Base-by-base conservation (phyloP, 2,888 invertebrate genomes). In the Polylopha cassiicola region DNA sequence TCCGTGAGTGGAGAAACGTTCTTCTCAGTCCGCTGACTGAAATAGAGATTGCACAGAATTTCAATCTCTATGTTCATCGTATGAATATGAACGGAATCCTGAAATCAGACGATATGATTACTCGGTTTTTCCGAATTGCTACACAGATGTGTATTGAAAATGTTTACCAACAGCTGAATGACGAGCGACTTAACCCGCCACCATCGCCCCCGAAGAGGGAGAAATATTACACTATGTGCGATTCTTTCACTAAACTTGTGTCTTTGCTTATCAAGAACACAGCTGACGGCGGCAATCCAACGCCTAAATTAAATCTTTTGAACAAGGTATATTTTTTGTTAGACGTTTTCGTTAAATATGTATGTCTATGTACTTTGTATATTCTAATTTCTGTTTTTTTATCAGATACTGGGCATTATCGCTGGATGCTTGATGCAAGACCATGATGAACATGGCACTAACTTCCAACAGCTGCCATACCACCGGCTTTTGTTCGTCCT, bases 401-500 rank as follows among this genome's bases (percentile, higher is more conserved):
- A 36, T 24, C 53, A 87, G 87, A 82, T 91, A 33, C 86, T 98
- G 48, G 98, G 98, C 14, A 97, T 99, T 55, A 95, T 99, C 2
- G 95, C 98, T 3, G 98, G 98, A 1, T 97, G 98, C 38, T 84
- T 99, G 43, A 86, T 98, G 37, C 97, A 97, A 78, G 99, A 99
- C 72, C 99, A 99, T 58, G 99, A 99, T 51, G 91, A 94, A 49
- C 92, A 95, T 29, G 90, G 91, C 39, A 88, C 90, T 0, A 95
- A 95, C 47, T 99, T 99, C 85, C 98, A 99, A 66, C 98, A 99
- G 77, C 86, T 99, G 61, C 98, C 99, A 1, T 99, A 99, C 78
- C 98, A 99, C 72, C 90, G 99, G 31, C 93, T 99, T 48, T 92
- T 99, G 60, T 93, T 99, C 46, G 97, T 98, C 90, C 88, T 99